Conservation (phyloP, 2,888 invertebrate genomes). For the Brachycybe producta region DNA sequence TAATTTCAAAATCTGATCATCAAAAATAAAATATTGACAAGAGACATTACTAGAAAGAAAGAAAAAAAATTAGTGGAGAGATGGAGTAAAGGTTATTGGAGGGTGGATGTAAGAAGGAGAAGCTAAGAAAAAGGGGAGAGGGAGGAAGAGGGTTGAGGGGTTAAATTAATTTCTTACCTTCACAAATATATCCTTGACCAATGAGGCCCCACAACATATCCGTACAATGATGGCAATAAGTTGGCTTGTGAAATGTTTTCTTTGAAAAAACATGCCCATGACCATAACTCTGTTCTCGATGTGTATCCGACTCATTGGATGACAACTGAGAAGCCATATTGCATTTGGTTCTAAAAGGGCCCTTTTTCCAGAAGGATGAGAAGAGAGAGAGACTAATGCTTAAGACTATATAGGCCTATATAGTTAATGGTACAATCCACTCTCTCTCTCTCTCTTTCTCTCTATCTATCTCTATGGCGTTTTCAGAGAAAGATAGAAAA, state of each 20-base stretch:
- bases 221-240: conserved; percentile 99
- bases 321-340: conserved; percentile 21
- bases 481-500: too few relatives aligned
- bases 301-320: conserved; percentile 4
- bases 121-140: not conserved
- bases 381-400: too few relatives aligned
- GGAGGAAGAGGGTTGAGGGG: not conserved
- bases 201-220: conserved; percentile 99
- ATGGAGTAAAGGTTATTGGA: not conserved
- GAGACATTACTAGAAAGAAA: too few relatives aligned
- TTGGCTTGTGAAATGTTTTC: conserved; percentile 99
- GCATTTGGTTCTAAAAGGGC: too few relatives aligned
- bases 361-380: conserved; percentile 1
- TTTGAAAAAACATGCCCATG: conserved; percentile 97
- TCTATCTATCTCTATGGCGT: too few relatives aligned
- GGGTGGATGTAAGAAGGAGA: not conserved
- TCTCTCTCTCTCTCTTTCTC: too few relatives aligned
- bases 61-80: not conserved
- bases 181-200: conserved; percentile 98
- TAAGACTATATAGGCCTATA: too few relatives aligned
- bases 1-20: too few relatives aligned
- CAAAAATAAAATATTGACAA: too few relatives aligned
- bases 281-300: conserved; percentile 25
- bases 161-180: conserved; percentile 57
- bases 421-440: too few relatives aligned